Evolutionary conservation across 2,888 invertebrate genomes (phyloP), one percentile per base, ranked within the genome.

Genomic region (Caenorhabditis auriculariae): DNA sequence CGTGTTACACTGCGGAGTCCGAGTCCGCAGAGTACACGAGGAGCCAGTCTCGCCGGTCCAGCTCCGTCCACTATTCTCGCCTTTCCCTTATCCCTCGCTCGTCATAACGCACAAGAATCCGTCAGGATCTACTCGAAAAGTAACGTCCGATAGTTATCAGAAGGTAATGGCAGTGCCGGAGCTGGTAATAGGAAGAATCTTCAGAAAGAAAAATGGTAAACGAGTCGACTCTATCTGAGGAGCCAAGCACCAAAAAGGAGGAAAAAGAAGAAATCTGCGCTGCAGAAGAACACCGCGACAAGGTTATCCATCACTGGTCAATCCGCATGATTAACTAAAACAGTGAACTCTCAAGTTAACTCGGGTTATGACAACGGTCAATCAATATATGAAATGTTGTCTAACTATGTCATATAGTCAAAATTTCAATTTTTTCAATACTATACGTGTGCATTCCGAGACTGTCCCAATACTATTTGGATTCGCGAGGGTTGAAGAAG

Each of bases 271-370:
- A 69, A 24, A 56, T 60, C 27, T 69, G 66, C 38, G 55, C 49
- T 9, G 60, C 69, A 1, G 47, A 24, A 19, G 66, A 69, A 26
- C 69, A 69, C 45, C 59, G 53, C 29, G 62, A 62, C 44, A 65
- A 69, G 44, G 67, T 67, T n/a, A n/a, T 27, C 27, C 15, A 44
- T 15, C 15, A 4, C 4, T 46, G 17, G 38, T 44, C 4, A 15
- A 42, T 28, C 4, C n/a, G 19, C n/a, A 32, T 26, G 23, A 35
- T 2, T 23, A 12, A 23, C 1, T n/a, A 23, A 29, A 29, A 21
- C 3, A 29, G 21, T 21, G 27, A 6, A 12, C 32, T 27, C 5
- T 4, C 6, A 17, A 23, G 32, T 9, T 17, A 4, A 17, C 19
- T 15, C 15, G 19, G 9, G 5, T 43, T 48, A 12, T 38, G 37